Percentiles rank a stretch among this genome's conserved stretches.
Evolutionary conservation across 2,888 invertebrate species (phyloP).

Genomic region (Spatulosminthurus flaviceps): DNA sequence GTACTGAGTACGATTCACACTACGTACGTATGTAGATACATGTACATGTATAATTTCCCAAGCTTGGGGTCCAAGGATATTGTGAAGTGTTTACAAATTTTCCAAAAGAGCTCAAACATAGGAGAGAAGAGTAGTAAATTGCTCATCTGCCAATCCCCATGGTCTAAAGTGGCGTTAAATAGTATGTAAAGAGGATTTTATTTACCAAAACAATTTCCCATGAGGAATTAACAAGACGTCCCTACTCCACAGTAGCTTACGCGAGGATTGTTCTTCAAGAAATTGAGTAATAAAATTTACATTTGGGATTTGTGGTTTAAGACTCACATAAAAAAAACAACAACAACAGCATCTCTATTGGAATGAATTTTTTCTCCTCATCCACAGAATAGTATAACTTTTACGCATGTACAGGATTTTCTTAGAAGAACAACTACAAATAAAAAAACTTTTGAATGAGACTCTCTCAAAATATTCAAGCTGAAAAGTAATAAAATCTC

Average conservation of each 20-base stretch:
- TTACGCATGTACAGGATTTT: no score
- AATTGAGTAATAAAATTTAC: slow-evolving; percentile 18
- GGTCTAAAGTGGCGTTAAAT: slow-evolving; percentile 3
- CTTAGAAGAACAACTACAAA: no score
- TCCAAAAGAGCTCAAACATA: no score
- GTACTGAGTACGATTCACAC: no score
- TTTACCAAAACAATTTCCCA: slow-evolving; percentile 13
- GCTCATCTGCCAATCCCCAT: neutral
- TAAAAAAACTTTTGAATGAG: no score
- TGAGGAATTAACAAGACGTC: neutral
- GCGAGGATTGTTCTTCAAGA: neutral
- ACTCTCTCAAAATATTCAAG: no score
- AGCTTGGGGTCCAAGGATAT: no score
- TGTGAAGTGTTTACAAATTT: neutral
- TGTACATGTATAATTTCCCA: no score
- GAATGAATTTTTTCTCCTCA: neutral
- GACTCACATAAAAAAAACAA: neutral
- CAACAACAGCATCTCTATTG: neutral
- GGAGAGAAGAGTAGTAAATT: neutral
- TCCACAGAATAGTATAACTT: no score
- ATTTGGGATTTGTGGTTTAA: slow-evolving; percentile 18
- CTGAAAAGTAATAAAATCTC: no score
- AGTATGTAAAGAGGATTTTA: slow-evolving; percentile 18
- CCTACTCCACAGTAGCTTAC: neutral
- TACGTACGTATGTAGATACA: no score